Base-by-base conservation (phyloP, 64 coral and sea anemone species). In the Montipora capricornis region DNA sequence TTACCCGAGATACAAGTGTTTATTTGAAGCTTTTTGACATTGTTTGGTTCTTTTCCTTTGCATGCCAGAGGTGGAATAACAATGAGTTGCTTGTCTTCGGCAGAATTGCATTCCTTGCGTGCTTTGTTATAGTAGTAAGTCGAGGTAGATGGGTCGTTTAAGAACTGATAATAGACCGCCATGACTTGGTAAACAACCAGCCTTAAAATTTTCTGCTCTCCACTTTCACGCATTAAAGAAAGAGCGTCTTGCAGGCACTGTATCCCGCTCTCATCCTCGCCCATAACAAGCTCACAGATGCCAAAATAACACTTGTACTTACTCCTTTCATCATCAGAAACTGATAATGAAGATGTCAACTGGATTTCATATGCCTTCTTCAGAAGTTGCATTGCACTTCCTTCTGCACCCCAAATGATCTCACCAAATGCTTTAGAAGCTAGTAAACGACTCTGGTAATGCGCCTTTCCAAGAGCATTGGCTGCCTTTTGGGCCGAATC, bases 281-380 rank as follows among this genome's bases (percentile, higher is more conserved):
- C 53, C 4, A 22, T 60, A 44, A 61, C 52, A 19, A 81, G 20
- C 9, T 81, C 50, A 81, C 19, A 76, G 37, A 90, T 44, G 37
- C 77, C 29, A n/a, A 74, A 77, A 48, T 79, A 64, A 60, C 75
- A 66, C 44, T 59, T 47, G 64, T 49, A 13, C 17, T 90, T 81
- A 14, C 49, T 52, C 29, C 6, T 81, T n/a, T 81, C 51, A n/a
- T 61, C 55, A 29, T 13, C 8, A 11, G 79, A 3, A 14, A 58
- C 1, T 29, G 29, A 29, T 22, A 53, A 26, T 7, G 6, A 55
- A 37, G 5, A 1, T 14, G 52, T 3, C 0, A 0, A 8, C 60
- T 20, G 4, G 24, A 74, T 22, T 6, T 81, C 8, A 9, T 59
- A 6, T 4, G 7, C 79, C 14, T 62, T 22, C 1, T 19, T 37